Evolutionary conservation across 2,113 vertebrate species (phyloP).

Genomic region (Nibea albiflora): DNA sequence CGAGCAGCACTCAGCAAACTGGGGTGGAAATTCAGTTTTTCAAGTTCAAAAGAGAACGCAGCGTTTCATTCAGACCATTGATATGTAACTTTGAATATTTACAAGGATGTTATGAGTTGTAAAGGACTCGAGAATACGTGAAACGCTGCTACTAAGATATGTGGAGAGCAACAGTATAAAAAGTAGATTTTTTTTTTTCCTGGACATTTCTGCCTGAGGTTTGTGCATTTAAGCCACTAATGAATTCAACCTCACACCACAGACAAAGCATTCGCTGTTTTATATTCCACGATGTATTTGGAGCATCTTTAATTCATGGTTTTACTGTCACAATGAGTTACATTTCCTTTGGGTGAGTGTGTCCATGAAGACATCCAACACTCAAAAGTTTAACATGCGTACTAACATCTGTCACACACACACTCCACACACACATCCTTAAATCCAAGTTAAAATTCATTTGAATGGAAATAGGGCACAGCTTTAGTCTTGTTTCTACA

Average conservation of each 20-base stretch:
- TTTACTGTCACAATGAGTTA: not conserved
- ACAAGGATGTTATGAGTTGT: not conserved
- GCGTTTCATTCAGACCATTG: not conserved
- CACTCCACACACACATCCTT: not conserved
- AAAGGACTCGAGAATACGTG: not conserved
- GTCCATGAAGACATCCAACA: not conserved
- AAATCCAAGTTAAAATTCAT: slow-evolving; percentile 7
- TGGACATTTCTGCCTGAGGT: not conserved
- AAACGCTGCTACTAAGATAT: too few species aligned
- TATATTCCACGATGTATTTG: not conserved
- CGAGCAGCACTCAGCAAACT: slow-evolving; percentile 33
- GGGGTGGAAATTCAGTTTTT: slow-evolving; percentile 5
- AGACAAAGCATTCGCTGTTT: not conserved
- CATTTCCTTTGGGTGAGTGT: not conserved
- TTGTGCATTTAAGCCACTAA: not conserved
- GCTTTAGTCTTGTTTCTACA: slow-evolving; percentile 29
- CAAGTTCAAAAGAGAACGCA: not conserved
- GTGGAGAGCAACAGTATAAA: not conserved
- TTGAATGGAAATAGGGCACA: slow-evolving; percentile 23
- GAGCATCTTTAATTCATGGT: not conserved
- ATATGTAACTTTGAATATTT: not conserved
- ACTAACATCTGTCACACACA: not conserved
- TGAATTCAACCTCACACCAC: not conserved
- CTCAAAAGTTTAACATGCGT: slow-evolving; percentile 4
- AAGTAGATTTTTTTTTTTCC: not conserved